Evolutionary conservation across 2,113 vertebrate species (phyloP).

Genomic region (Dunckerocampus dactyliophorus): DNA sequence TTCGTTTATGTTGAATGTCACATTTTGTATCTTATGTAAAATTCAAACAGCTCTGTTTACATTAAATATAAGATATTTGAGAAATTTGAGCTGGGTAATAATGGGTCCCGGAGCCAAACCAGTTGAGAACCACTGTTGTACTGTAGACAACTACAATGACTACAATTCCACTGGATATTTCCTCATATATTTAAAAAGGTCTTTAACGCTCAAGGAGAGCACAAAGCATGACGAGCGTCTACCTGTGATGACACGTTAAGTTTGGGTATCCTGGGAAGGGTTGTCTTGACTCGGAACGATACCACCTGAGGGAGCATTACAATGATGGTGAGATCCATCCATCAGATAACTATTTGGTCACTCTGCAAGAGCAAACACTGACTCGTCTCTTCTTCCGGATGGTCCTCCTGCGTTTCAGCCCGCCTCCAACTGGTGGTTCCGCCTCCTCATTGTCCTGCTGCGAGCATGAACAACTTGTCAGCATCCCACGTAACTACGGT

Average conservation of each 20-base stretch:
- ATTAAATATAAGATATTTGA: no score
- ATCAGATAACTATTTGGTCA: not conserved
- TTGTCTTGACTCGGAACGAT: slow-evolving; percentile 67
- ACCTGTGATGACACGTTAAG: slow-evolving; percentile 21
- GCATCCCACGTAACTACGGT: not conserved
- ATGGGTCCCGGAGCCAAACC: no score
- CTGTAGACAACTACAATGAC: no score
- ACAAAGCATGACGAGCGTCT: not conserved
- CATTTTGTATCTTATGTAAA: no score
- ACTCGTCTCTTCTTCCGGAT: slow-evolving; percentile 60
- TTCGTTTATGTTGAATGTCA: no score
- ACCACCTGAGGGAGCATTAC: slow-evolving; percentile 44
- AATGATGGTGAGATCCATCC: not conserved
- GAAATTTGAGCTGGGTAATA: no score
- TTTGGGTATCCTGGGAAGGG: slow-evolving; percentile 44
- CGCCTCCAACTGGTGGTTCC: slow-evolving; percentile 16
- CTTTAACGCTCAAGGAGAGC: no score
- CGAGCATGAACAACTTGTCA: not conserved
- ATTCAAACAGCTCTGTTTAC: no score
- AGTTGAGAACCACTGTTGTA: no score
- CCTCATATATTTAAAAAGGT: no score
- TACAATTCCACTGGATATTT: no score
- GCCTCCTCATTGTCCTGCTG: slow-evolving; percentile 51
- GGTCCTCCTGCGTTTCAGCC: slow-evolving; percentile 43
- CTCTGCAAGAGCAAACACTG: slow-evolving; percentile 1